phyloP scores from a whole-genome alignment of 2,113 vertebrate species.

The Cebus imitator region DNA sequence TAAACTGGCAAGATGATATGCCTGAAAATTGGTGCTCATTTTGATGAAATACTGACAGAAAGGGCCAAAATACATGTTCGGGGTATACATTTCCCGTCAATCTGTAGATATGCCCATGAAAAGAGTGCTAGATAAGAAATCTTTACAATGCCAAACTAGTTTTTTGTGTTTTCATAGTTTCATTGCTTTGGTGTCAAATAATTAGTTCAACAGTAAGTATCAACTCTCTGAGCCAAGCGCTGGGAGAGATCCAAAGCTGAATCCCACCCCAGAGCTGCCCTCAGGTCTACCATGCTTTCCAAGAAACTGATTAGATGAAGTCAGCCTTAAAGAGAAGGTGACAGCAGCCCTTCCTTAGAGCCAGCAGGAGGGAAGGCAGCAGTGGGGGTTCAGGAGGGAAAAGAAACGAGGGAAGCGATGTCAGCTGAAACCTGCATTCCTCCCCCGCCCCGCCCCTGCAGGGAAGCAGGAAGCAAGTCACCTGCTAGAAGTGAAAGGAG shows the following conservation, averaged over 20 bases:
- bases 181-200: not conserved
- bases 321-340: not conserved
- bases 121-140: conserved; percentile 57
- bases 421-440: not conserved
- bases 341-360: not conserved
- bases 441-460: no score
- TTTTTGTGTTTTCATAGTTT: not conserved
- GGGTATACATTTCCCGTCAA: not conserved
- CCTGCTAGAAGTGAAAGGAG: not conserved
- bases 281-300: not conserved
- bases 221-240: not conserved
- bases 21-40: not conserved
- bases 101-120: conserved; percentile 67
- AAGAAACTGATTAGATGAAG: not conserved
- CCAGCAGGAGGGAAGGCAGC: not conserved
- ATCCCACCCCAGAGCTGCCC: not conserved
- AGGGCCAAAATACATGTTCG: not conserved
- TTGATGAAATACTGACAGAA: conserved; percentile 36
- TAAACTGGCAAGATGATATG: not conserved
- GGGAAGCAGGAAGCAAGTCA: not conserved
- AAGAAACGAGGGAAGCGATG: not conserved
- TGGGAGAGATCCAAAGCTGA: not conserved
- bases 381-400: not conserved
- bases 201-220: not conserved
- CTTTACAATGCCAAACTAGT: not conserved